Base-by-base conservation (phyloP, 2,113 vertebrate species). In the Epinephelus lanceolatus region DNA sequence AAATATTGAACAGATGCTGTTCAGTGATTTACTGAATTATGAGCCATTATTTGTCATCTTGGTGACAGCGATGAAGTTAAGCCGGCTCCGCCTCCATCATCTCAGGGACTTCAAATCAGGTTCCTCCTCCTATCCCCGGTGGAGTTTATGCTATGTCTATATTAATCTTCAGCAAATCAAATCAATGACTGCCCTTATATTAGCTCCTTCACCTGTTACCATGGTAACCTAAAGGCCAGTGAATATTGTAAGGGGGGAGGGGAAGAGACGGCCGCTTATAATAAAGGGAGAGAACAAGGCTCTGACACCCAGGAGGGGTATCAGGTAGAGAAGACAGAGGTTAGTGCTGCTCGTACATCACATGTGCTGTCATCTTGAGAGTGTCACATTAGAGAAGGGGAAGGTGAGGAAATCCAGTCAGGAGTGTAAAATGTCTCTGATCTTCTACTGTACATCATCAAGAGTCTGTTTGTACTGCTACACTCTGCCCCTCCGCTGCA, bases 181-280 rank as follows among this genome's bases (percentile, higher is more conserved):
- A 90, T 91, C 83, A 91, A 78, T 59, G 81, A 55, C 83, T 82
- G 77, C 71, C 81, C 76, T 80, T 51, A 65, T 87, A 90, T 88
- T 89, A 89, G 78, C 85, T 86, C 78, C 65, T 73, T 25, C 1
- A 45, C 62, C 71, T 86, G 91, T 93, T 93, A 72, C 93, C 85
- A 91, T 90, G 91, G 93, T 66, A 91, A 94, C 92, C 51, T 27
- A 84, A 89, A 93, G 93, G 87, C 86, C 86, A 80, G 85, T 33
- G 76, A 78, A 47, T 57, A 68, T 81, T 72, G 60, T 45, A n/a
- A 19, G 17, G 49, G 55, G 45, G 49, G 45, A 17, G 55, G 81
- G 73, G 55, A 4, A 10, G 42, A 18, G 25, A 30, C 2, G 19
- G 21, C 17, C 51, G 71, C 69, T 77, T 75, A 51, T 78, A 60